phyloP scores from a whole-genome alignment of 2,113 vertebrate genomes.

The Isurus oxyrinchus region DNA sequence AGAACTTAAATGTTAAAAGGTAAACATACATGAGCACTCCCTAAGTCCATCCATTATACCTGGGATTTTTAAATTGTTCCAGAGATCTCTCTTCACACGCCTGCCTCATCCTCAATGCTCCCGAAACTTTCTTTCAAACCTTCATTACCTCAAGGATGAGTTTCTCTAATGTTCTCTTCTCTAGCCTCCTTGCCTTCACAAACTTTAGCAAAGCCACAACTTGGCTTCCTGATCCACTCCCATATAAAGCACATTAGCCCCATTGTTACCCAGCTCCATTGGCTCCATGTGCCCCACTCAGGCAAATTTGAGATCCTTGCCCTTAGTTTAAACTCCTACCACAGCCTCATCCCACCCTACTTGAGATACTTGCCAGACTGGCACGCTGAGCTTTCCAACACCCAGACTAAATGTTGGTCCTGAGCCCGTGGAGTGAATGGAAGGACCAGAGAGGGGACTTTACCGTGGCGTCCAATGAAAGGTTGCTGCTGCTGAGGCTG shows the following conservation, averaged over 20 bases:
- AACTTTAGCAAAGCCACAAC: neutral
- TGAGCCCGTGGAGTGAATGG: too few relatives aligned
- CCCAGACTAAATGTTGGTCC: too few relatives aligned
- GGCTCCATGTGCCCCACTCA: neutral
- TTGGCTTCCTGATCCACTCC: neutral
- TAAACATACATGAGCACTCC: neutral
- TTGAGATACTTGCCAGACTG: too few relatives aligned
- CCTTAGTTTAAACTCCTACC: too few relatives aligned
- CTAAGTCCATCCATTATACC: neutral
- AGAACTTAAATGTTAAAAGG: too few relatives aligned
- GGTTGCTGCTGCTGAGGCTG: too few relatives aligned
- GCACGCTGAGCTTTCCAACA: too few relatives aligned
- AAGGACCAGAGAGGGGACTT: too few relatives aligned
- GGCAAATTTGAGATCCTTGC: too few relatives aligned
- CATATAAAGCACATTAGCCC: neutral
- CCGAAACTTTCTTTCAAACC: neutral
- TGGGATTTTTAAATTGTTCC: neutral
- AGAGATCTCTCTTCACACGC: neutral
- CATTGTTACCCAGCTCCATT: neutral
- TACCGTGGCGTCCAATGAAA: too few relatives aligned
- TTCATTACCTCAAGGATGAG: neutral
- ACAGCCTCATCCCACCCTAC: too few relatives aligned
- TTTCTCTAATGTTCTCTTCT: neutral
- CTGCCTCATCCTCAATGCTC: neutral
- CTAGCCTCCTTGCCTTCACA: neutral